Percentiles rank a stretch among this genome's conserved stretches.
phyloP scores from a whole-genome alignment of 2,888 invertebrate species.

The Plagodis pulveraria region DNA sequence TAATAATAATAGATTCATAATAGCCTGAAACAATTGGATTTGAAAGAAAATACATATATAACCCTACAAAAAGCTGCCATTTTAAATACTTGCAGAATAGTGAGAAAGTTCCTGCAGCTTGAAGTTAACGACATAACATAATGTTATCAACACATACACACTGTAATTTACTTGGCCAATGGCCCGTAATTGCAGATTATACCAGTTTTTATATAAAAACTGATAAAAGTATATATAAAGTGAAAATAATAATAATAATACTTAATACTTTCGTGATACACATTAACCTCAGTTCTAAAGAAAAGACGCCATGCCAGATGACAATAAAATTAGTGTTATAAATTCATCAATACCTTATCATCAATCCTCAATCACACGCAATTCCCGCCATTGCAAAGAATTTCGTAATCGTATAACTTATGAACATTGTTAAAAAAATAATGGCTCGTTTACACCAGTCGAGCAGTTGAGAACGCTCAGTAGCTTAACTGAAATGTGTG shows the following conservation, averaged over 20 bases:
- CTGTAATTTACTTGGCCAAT: no score
- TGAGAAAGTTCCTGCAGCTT: no score
- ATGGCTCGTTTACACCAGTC: conserved; percentile 12
- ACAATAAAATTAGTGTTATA: conserved; percentile 22
- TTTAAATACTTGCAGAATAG: no score
- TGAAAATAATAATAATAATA: background rate
- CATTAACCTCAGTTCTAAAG: background rate
- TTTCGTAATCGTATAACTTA: background rate
- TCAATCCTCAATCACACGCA: background rate
- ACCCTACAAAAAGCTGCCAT: no score
- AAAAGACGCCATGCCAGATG: conserved; percentile 13
- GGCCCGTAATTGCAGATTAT: no score
- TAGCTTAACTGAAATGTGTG: no score
- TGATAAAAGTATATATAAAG: background rate
- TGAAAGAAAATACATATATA: no score
- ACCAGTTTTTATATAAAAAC: no score
- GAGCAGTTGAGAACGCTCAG: background rate
- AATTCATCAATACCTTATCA: conserved; percentile 13
- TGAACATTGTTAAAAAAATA: conserved; percentile 2
- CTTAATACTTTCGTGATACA: conserved; percentile 6
- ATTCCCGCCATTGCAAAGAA: conserved; percentile 6
- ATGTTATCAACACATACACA: no score
- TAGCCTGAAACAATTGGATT: no score
- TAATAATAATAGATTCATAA: no score
- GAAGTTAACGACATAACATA: no score